Evolutionary conservation across 2,113 vertebrate species (phyloP).

Genomic region (Ovis aries): ARS-UI_Ramb_v3.0 NC_056059.1:95278501-95279000

Average conservation of each 20-base stretch:
- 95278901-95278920: background rate
- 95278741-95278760: slow-evolving; percentile 48
- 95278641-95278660: slow-evolving; percentile 51
- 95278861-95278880: background rate
- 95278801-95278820: slow-evolving; percentile 18
- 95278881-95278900: background rate
- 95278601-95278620: slow-evolving; percentile 12
- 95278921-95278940: background rate
- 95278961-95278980: background rate
- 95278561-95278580: background rate
- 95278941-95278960: background rate
- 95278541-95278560: background rate
- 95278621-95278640: background rate
- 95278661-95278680: slow-evolving; percentile 39
- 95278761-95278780: slow-evolving; percentile 53
- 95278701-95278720: slow-evolving; percentile 8
- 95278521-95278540: background rate
- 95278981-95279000: background rate
- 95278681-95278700: slow-evolving; percentile 39
- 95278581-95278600: background rate
- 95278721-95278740: slow-evolving; percentile 9
- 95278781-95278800: slow-evolving; percentile 6
- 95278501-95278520: background rate
- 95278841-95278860: background rate
- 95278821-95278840: background rate